A percentile compares a stretch with the other conserved stretches of the same genome.
Conservation (phyloP, 2,113 vertebrate genomes). For the Grallaria varia region DNA sequence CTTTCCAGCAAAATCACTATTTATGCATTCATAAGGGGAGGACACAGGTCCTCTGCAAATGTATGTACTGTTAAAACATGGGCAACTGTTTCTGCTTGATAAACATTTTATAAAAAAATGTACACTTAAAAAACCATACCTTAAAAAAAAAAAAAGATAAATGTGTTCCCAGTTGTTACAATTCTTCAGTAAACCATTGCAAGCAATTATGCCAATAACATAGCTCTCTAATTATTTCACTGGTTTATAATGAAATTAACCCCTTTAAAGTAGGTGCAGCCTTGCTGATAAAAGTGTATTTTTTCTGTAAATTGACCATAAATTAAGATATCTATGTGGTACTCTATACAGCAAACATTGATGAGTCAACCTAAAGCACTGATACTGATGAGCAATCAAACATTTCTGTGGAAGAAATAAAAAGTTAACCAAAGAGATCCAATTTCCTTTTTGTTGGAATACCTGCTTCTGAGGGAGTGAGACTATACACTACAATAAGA, state of each 20-base stretch:
- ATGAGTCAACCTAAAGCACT: neutral
- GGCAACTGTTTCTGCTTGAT: neutral
- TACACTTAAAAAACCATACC: neutral
- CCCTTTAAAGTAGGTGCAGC: neutral
- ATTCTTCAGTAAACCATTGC: neutral
- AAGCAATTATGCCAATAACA: neutral
- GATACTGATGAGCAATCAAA: neutral
- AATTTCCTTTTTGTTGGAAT: neutral
- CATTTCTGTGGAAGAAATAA: neutral
- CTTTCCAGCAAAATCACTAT: neutral
- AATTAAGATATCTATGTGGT: neutral
- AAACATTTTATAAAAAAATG: constrained; percentile 2
- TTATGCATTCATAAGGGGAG: neutral
- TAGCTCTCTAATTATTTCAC: neutral
- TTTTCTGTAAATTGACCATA: constrained; percentile 5
- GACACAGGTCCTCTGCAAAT: neutral
- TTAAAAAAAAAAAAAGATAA: neutral
- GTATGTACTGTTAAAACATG: neutral
- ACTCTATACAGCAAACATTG: neutral
- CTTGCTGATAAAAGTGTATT: neutral
- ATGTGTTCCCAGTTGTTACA: neutral
- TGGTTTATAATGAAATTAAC: neutral
- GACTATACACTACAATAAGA: neutral
- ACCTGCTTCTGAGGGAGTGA: neutral
- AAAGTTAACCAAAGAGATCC: neutral